These are phyloP conservation scores for Chinchilla lanigera DNA, from an alignment of 2,113 vertebrate species.

Conservation along the genomic window DNA sequence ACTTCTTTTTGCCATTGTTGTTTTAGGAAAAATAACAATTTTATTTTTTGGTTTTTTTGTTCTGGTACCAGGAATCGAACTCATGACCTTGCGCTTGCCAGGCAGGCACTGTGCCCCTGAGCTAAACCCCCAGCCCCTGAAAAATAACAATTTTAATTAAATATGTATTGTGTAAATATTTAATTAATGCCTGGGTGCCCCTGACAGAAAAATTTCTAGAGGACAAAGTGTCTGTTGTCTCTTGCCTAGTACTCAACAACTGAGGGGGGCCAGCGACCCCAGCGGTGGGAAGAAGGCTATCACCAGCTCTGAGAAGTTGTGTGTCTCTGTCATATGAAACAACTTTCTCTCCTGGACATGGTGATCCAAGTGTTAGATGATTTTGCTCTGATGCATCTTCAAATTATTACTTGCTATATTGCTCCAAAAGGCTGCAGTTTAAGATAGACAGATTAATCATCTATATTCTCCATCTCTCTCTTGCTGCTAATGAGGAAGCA, in stretches of 20 bases:
- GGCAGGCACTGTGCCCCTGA: too few species aligned
- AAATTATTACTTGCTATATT: not conserved
- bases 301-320: rapidly evolving
- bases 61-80: too few species aligned
- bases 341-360: too few species aligned
- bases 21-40: not conserved
- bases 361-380: not conserved
- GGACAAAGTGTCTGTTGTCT: not conserved
- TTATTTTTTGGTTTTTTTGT: too few species aligned
- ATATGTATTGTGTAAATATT: not conserved
- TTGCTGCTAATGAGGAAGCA: conserved; percentile 7
- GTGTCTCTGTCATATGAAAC: not conserved
- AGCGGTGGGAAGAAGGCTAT: rapidly evolving
- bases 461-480: not conserved
- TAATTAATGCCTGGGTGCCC: not conserved
- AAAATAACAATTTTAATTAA: not conserved
- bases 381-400: not conserved
- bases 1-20: not conserved
- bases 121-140: too few species aligned
- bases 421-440: not conserved
- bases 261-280: not conserved
- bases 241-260: not conserved
- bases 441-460: not conserved
- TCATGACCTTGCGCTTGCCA: too few species aligned
- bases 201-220: not conserved